Percentiles rank a stretch among this genome's conserved stretches.
Evolutionary conservation across 2,113 vertebrate species (phyloP).

Genomic region (Alligator sinensis): DNA sequence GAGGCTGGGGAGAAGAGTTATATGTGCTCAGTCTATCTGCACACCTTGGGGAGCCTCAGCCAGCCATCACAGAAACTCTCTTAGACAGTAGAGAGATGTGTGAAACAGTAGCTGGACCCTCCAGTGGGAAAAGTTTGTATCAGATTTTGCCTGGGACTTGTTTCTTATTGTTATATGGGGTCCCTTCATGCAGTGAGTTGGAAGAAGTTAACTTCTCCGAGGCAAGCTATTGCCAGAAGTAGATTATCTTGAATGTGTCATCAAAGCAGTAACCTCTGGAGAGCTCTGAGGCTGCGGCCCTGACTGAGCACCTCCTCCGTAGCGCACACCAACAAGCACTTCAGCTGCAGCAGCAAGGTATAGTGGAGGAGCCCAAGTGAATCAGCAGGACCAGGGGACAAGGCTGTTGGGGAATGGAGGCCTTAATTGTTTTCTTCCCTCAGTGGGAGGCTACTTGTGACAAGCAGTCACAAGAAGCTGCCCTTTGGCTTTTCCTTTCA

Average conservation of each 20-base stretch:
- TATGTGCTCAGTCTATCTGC: not conserved
- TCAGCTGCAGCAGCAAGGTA: not conserved
- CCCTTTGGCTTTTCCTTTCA: not conserved
- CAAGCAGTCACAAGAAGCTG: not conserved
- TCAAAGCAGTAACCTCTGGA: not conserved
- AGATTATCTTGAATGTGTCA: not conserved
- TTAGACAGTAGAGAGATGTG: not conserved
- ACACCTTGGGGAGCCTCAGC: not conserved
- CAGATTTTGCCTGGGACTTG: not conserved
- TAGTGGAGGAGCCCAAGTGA: not conserved
- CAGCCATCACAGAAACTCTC: not conserved
- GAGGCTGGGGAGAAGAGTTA: not conserved
- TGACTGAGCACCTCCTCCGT: not conserved
- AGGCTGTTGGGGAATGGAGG: fast-evolving
- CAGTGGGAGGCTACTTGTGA: not conserved
- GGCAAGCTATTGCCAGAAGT: not conserved
- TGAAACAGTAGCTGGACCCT: not conserved
- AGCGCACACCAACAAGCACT: not conserved
- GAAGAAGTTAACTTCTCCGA: not conserved
- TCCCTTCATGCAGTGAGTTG: not conserved
- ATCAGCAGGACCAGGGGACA: not conserved
- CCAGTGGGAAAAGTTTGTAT: not conserved
- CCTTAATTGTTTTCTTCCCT: not conserved
- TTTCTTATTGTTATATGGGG: not conserved
- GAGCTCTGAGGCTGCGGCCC: not conserved